Evolutionary conservation across 2,888 invertebrate species (phyloP).

Genomic region (Clistopyga incitator): DNA sequence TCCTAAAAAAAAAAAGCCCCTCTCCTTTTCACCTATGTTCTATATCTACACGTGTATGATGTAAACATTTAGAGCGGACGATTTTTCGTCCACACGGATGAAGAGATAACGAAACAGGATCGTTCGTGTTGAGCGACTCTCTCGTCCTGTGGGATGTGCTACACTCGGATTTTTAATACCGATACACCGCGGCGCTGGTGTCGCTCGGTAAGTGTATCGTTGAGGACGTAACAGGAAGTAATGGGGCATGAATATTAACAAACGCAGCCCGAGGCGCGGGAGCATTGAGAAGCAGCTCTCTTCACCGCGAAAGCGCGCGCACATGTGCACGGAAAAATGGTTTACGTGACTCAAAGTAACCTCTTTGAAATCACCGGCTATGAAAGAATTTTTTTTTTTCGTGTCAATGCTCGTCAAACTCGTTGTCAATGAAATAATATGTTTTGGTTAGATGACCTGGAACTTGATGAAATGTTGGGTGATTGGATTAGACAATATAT

Average conservation of each 20-base stretch:
- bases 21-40: slow-evolving; percentile 2
- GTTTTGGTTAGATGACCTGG: no score
- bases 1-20: background rate
- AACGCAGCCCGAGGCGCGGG: slow-evolving; percentile 74
- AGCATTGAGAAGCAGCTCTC: slow-evolving; percentile 55
- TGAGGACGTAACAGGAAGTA: slow-evolving; percentile 78
- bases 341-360: no score
- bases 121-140: slow-evolving; percentile 32
- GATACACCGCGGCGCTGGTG: slow-evolving; percentile 25
- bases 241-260: slow-evolving; percentile 78
- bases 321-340: background rate
- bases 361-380: no score
- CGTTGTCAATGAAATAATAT: no score
- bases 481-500: no score
- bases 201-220: slow-evolving; percentile 75
- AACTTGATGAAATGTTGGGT: no score
- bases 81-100: background rate
- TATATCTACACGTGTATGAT: background rate
- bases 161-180: slow-evolving; percentile 31
- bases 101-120: background rate
- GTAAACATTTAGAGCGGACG: background rate
- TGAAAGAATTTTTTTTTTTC: no score
- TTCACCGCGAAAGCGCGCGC: slow-evolving; percentile 69
- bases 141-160: slow-evolving; percentile 40
- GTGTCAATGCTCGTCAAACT: no score